Conservation (phyloP, 2,113 vertebrate species). For the Tetrao urogallus region DNA sequence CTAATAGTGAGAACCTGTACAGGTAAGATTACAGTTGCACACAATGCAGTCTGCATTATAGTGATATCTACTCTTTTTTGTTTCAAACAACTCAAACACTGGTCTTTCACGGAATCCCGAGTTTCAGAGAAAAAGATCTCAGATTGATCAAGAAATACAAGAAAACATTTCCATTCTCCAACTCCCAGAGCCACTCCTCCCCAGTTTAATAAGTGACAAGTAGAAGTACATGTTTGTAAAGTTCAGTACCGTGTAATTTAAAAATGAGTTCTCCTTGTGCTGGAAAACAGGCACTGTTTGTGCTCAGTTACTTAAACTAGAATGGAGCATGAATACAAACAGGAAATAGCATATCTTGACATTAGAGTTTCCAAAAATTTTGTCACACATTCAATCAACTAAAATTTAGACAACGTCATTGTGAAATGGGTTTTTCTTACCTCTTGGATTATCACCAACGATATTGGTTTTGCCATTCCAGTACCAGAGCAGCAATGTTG, state of each 20-base stretch:
- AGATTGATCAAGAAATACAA: neutral
- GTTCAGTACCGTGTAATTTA: neutral
- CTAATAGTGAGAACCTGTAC: neutral
- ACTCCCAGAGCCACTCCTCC: neutral
- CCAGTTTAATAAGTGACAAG: neutral
- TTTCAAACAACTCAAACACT: neutral
- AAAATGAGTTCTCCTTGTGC: neutral
- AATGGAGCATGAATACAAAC: neutral
- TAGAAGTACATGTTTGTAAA: neutral
- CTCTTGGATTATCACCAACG: constrained; percentile 89
- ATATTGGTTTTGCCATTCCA: constrained; percentile 95
- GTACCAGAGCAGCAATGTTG: constrained; percentile 97
- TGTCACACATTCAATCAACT: neutral
- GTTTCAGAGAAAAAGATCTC: neutral
- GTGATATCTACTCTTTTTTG: neutral
- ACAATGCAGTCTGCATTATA: neutral
- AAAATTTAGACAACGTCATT: neutral
- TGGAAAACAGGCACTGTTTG: neutral
- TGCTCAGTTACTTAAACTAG: neutral
- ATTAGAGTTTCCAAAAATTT: neutral
- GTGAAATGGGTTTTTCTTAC: constrained; percentile 74
- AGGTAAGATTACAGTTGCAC: neutral
- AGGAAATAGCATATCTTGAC: neutral
- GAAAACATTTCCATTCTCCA: neutral
- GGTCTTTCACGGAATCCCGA: neutral